These are phyloP conservation scores for Esox masquinongy DNA, from an alignment of 2,797 vertebrate species.

Conservation along the genomic window DNA sequence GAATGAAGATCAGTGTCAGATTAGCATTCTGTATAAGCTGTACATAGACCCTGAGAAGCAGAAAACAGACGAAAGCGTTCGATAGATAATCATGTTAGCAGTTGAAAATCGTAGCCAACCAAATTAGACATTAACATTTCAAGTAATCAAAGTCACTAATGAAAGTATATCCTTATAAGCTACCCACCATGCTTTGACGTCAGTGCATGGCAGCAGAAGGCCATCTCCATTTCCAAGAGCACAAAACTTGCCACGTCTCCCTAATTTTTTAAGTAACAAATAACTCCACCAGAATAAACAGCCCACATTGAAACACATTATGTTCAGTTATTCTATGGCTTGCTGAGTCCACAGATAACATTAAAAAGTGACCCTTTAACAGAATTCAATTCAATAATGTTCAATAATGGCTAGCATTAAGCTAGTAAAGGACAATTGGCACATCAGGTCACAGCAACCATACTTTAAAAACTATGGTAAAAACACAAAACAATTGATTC, in stretches of 20 bases:
- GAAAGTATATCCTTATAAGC: slow-evolving; percentile 49
- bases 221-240: slow-evolving; percentile 24
- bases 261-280: slow-evolving; percentile 33
- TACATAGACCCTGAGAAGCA: slow-evolving; percentile 13
- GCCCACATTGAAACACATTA: neutral
- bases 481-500: slow-evolving; percentile 52
- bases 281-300: slow-evolving; percentile 46
- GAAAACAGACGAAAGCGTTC: slow-evolving; percentile 19
- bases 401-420: slow-evolving; percentile 42
- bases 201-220: neutral
- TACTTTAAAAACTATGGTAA: slow-evolving; percentile 54
- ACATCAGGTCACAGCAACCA: slow-evolving; percentile 40
- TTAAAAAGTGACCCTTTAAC: slow-evolving; percentile 49
- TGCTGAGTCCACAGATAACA: slow-evolving; percentile 31
- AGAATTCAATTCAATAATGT: slow-evolving; percentile 34
- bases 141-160: slow-evolving; percentile 41
- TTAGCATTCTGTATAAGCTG: slow-evolving; percentile 18
- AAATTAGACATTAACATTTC: slow-evolving; percentile 33
- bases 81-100: slow-evolving; percentile 44
- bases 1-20: slow-evolving; percentile 50
- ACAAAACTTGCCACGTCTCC: slow-evolving; percentile 41
- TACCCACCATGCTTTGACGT: slow-evolving; percentile 45
- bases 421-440: slow-evolving; percentile 42
- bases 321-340: slow-evolving; percentile 28
- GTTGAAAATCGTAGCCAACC: slow-evolving; percentile 39